A percentile compares a stretch with the other conserved stretches of the same genome.
phyloP scores from a whole-genome alignment of 2,888 invertebrate genomes.

The Belgica antarctica region DNA sequence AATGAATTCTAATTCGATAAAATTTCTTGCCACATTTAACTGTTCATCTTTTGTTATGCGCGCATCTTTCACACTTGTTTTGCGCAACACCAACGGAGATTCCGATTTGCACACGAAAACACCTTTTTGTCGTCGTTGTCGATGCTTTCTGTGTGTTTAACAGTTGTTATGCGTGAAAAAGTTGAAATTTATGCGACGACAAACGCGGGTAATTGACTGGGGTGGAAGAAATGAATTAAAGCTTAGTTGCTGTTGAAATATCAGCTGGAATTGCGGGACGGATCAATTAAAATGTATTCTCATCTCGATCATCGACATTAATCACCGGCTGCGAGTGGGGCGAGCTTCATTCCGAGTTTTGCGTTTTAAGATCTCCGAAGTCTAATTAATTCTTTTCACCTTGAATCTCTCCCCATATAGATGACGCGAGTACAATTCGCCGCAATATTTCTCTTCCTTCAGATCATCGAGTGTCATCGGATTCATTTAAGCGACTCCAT shows the following conservation, averaged over 20 bases:
- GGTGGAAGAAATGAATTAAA: conserved; percentile 32
- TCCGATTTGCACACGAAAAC: background rate
- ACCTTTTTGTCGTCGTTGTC: conserved; percentile 23
- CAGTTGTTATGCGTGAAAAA: background rate
- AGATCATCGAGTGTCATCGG: conserved; percentile 42
- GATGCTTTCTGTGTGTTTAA: no score
- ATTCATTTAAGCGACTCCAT: conserved; percentile 57
- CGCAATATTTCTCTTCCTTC: conserved; percentile 41
- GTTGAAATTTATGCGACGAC: conserved; percentile 30
- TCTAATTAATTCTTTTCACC: conserved; percentile 13
- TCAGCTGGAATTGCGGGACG: background rate
- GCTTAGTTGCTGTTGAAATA: background rate
- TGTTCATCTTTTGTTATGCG: conserved; percentile 7
- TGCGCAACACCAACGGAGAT: conserved; percentile 22
- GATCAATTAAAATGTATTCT: conserved; percentile 4
- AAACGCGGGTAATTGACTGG: conserved; percentile 2
- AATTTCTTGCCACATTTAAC: background rate
- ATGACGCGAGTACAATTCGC: conserved; percentile 36
- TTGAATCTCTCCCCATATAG: conserved; percentile 14
- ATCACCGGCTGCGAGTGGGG: background rate
- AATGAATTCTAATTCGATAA: background rate
- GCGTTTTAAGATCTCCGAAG: background rate
- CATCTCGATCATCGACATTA: background rate
- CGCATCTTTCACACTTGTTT: background rate
- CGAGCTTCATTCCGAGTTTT: background rate